Evolutionary conservation across 2,888 invertebrate species (phyloP).

Genomic region (Philhelius pedissequus): DNA sequence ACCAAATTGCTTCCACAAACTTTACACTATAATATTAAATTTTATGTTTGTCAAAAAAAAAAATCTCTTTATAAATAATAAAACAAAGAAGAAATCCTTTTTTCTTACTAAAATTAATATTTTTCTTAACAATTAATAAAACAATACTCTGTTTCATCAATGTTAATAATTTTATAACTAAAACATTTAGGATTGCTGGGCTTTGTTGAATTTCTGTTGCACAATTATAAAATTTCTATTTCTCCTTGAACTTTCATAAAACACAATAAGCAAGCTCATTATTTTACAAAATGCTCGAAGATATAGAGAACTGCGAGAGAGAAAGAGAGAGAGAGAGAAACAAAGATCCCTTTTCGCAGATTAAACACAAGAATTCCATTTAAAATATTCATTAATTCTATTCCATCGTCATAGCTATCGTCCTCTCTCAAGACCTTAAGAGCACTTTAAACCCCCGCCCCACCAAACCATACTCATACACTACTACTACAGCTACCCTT

Average conservation of each 20-base stretch:
- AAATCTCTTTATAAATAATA: too few relatives aligned
- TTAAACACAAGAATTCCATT: slow-evolving; percentile 25
- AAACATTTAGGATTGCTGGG: too few relatives aligned
- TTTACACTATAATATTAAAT: too few relatives aligned
- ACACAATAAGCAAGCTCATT: slow-evolving; percentile 14
- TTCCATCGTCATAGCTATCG: background rate
- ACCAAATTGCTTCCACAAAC: too few relatives aligned
- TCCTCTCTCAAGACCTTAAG: background rate
- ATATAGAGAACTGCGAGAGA: background rate
- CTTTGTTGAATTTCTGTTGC: too few relatives aligned
- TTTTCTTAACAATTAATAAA: too few relatives aligned
- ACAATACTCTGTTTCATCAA: too few relatives aligned
- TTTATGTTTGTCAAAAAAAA: too few relatives aligned
- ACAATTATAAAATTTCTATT: background rate
- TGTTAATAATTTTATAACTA: too few relatives aligned
- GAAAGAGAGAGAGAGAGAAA: background rate
- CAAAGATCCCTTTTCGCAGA: slow-evolving; percentile 11
- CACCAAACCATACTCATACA: background rate
- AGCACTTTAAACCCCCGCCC: background rate
- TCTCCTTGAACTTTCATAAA: background rate
- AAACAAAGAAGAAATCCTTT: too few relatives aligned
- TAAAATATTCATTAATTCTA: slow-evolving; percentile 37
- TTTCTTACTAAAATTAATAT: too few relatives aligned
- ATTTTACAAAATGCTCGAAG: slow-evolving; percentile 3
- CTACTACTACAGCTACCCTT: slow-evolving; percentile 13